Conservation (phyloP, 2,797 vertebrate species). For the Notamacropus eugenii region DNA sequence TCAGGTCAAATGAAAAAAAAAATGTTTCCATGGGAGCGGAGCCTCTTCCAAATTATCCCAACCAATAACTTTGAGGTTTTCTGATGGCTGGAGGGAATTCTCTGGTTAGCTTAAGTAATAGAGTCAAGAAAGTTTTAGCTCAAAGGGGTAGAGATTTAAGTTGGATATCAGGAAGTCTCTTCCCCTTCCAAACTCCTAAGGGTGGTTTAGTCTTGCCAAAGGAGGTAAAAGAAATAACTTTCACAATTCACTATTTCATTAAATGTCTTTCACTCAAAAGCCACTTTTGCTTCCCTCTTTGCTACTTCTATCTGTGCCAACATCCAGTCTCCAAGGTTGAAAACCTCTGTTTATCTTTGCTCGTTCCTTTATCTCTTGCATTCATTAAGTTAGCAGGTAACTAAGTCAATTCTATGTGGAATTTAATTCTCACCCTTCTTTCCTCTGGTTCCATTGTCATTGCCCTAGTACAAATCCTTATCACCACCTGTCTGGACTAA, state of each 20-base stretch:
- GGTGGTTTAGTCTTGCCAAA: background rate
- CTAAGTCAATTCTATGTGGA: background rate
- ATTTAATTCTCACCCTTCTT: background rate
- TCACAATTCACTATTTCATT: background rate
- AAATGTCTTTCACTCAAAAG: background rate
- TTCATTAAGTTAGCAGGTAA: background rate
- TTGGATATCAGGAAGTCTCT: background rate
- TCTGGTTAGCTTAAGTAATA: background rate
- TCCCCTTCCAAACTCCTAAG: background rate
- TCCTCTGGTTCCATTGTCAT: background rate
- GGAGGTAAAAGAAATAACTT: background rate
- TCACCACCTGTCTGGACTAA: background rate
- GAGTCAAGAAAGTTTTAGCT: background rate
- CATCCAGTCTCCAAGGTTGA: background rate
- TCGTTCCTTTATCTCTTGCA: background rate
- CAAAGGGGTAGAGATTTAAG: background rate
- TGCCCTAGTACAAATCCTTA: background rate
- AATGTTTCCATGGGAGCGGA: background rate
- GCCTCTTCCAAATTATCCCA: background rate
- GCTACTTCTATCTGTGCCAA: background rate
- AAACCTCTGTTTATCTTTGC: background rate
- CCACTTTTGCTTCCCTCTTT: background rate
- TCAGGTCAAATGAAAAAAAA: background rate
- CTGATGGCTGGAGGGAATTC: background rate
- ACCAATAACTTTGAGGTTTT: background rate